Evolutionary conservation across 2,888 invertebrate species (phyloP), one percentile per base, ranked within the genome.

Genomic region (Dryococelus australis): DNA sequence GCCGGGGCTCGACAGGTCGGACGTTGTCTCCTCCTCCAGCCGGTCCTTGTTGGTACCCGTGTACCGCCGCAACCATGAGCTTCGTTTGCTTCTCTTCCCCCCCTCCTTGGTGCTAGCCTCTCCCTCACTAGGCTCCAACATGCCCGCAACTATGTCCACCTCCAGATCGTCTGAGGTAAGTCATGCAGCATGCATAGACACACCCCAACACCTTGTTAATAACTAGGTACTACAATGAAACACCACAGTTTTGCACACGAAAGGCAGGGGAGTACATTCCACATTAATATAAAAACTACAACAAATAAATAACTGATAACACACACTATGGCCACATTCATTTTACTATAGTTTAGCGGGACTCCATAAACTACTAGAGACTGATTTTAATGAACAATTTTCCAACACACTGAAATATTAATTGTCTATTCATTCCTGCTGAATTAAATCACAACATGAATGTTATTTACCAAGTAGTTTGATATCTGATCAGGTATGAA

Each of bases 141-240:
- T 47, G 86, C 83, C 86, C 28, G 87, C 92, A 89, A 92, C 92
- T 89, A 92, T 91, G 90, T 91, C 91, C 90, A 91, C 92, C 89
- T 92, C 92, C 91, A 93, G 91, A 90, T 93, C 92, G 91, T 93
- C 92, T 93, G 90, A 90, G 90, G 90, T 90, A 90, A 91, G 43
- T 87, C 88, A 88, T 87, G 88, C 89, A 89, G 87, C 88, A 83
- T 89, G 89, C 87, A 89, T 87, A 79, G n/a, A 20, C 20, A 20
- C 20, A 65, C 65, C 65, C 65, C 65, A n/a, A 65, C 65, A 65
- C 65, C 65, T n/a, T n/a, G 65, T 65, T 65, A 65, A 65, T 65
- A 8, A 16, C 65, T n/a, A n/a, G 13, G n/a, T 16, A n/a, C 65
- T n/a, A 65, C 65, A 51, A 51, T 51, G 51, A 12, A 51, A 51